Conservation (phyloP, 2,888 invertebrate species). For the Plutella xylostella region DNA sequence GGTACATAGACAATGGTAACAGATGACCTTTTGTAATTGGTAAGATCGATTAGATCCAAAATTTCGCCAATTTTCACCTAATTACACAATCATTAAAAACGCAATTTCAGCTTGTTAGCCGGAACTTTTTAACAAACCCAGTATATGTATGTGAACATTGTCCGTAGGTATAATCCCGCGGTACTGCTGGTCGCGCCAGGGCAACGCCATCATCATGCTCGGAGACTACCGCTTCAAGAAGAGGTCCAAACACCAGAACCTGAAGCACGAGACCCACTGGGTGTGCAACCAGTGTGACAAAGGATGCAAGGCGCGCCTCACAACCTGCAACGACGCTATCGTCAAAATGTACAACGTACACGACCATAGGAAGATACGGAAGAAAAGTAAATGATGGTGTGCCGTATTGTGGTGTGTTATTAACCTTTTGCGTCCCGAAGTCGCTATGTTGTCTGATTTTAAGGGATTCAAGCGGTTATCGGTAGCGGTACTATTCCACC, state of each 20-base stretch:
- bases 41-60: too few relatives aligned
- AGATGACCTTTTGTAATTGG: too few relatives aligned
- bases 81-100: too few relatives aligned
- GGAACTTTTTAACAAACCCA: neutral
- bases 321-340: constrained; percentile 50
- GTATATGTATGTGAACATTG: neutral
- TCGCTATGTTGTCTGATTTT: neutral
- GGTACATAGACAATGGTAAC: too few relatives aligned
- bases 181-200: constrained; percentile 56
- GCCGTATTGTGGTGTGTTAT: neutral
- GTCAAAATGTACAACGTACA: constrained; percentile 50
- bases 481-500: too few relatives aligned
- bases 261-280: constrained; percentile 53
- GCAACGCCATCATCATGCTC: constrained; percentile 54
- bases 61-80: too few relatives aligned
- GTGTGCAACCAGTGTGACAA: constrained; percentile 57
- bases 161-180: constrained; percentile 13
- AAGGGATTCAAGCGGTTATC: neutral
- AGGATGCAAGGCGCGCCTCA: constrained; percentile 55
- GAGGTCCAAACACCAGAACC: constrained; percentile 45
- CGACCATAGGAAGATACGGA: constrained; percentile 28
- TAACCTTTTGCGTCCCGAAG: too few relatives aligned
- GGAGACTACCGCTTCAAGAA: constrained; percentile 58
- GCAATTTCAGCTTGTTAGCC: too few relatives aligned
- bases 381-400: neutral